These are phyloP conservation scores for Aegithalos caudatus DNA, from an alignment of 2,113 vertebrate genomes.

Conservation along the genomic window DNA sequence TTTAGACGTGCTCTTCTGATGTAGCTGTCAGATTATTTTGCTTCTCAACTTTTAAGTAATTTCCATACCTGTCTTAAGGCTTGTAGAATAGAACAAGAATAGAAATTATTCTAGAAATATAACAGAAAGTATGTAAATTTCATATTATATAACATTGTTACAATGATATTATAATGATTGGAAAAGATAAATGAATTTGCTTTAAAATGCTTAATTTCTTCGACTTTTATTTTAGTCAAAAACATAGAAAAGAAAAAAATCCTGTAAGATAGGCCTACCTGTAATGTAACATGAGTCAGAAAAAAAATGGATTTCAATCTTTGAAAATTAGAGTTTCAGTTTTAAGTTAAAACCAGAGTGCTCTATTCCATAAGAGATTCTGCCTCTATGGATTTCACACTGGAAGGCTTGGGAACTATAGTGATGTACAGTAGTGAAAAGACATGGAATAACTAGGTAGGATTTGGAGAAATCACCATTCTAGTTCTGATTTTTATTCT, in stretches of 20 bases:
- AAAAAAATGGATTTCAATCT: neutral
- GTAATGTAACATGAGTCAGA: neutral
- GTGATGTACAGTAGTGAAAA: neutral
- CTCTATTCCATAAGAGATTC: neutral
- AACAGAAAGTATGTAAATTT: neutral
- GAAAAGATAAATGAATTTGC: neutral
- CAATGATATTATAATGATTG: neutral
- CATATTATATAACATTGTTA: neutral
- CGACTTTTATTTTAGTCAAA: neutral
- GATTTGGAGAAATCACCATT: neutral
- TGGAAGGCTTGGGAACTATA: neutral
- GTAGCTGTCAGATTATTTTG: neutral
- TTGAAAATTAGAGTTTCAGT: neutral
- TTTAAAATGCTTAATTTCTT: neutral
- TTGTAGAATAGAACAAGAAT: neutral
- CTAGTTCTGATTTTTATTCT: neutral
- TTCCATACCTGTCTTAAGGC: neutral
- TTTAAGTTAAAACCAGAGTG: neutral
- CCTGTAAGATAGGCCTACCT: neutral
- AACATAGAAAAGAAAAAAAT: neutral
- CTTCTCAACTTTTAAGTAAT: neutral
- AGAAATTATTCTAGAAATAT: neutral
- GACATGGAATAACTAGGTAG: neutral
- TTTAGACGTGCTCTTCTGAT: neutral
- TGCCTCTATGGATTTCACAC: neutral